Evolutionary conservation across 2,888 invertebrate genomes (phyloP).

Genomic region (Noctua fimbriata): DNA sequence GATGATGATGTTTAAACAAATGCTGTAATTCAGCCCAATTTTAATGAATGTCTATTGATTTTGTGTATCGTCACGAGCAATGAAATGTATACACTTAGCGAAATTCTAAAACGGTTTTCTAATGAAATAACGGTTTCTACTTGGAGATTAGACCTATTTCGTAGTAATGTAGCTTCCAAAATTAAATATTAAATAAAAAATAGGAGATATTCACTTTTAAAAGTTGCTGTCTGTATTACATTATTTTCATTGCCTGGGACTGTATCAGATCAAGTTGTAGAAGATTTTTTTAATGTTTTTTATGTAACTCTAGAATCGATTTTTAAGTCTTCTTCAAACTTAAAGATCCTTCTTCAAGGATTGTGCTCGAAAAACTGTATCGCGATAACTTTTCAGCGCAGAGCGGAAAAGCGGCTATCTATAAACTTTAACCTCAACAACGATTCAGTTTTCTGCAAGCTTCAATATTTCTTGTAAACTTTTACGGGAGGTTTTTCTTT

Average conservation of each 20-base stretch:
- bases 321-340: conserved; percentile 6
- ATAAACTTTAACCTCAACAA: conserved; percentile 44
- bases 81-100: neutral
- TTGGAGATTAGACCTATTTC: neutral
- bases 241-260: neutral
- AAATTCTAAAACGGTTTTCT: neutral
- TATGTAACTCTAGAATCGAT: neutral
- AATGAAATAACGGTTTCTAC: neutral
- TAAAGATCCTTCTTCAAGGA: conserved; percentile 5
- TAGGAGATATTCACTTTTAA: neutral
- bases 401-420: conserved; percentile 32
- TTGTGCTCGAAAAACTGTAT: conserved; percentile 35
- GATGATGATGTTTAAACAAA: neutral
- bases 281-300: neutral
- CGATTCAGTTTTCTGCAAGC: conserved; percentile 38
- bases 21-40: neutral
- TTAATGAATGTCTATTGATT: neutral
- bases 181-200: too few species aligned
- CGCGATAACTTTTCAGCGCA: conserved; percentile 32
- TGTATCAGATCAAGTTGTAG: too few species aligned
- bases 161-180: neutral
- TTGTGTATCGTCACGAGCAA: neutral
- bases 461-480: conserved; percentile 46
- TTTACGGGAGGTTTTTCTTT: conserved; percentile 11
- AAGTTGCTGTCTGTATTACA: neutral